Evolutionary conservation across 2,113 vertebrate genomes (phyloP).

Genomic region (Muntiacus reevesi): DNA sequence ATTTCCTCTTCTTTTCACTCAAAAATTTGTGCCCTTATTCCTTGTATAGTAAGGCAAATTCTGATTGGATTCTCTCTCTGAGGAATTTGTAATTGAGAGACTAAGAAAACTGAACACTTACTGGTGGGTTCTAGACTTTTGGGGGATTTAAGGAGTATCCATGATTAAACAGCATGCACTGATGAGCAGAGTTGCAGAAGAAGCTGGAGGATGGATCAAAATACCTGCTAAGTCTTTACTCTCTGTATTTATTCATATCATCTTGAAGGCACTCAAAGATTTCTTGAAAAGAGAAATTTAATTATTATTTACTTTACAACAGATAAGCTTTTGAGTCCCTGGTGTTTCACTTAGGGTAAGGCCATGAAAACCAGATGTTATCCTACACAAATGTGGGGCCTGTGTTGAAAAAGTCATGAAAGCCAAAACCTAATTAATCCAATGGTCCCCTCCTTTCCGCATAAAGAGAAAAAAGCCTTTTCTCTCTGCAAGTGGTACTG

Average conservation of each 20-base stretch:
- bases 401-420: neutral
- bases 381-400: neutral
- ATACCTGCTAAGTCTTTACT: neutral
- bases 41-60: neutral
- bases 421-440: neutral
- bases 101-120: neutral
- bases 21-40: neutral
- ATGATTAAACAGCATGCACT: neutral
- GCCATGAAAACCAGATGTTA: neutral
- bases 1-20: neutral
- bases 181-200: neutral
- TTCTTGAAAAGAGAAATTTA: neutral
- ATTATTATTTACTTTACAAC: neutral
- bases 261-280: neutral
- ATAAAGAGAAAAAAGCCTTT: neutral
- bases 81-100: neutral
- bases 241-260: neutral
- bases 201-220: neutral
- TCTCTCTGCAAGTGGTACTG: neutral
- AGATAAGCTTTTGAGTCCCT: neutral
- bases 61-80: neutral
- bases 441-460: neutral
- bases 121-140: neutral
- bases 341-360: neutral
- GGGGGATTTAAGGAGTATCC: neutral